Evolutionary conservation across 2,888 invertebrate species (phyloP).

Genomic region (Atherix ibis): DNA sequence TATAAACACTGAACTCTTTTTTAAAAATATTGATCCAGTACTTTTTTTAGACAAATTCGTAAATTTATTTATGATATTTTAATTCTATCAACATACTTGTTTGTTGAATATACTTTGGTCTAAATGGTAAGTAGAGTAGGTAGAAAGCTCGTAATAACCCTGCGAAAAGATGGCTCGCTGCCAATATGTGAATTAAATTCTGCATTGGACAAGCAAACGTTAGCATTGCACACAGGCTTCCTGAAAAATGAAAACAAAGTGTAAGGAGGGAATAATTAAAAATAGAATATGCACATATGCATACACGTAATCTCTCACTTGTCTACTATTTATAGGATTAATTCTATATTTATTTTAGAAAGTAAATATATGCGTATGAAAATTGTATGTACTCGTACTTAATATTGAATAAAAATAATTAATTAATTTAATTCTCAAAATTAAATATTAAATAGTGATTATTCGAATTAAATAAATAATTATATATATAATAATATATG

Average conservation of each 20-base stretch:
- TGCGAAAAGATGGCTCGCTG: slow-evolving; percentile 27
- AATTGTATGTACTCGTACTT: background rate
- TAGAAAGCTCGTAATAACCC: slow-evolving; percentile 27
- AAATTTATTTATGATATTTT: background rate
- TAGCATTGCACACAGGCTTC: slow-evolving; percentile 38
- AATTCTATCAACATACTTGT: slow-evolving; percentile 18
- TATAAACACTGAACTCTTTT: too few relatives aligned
- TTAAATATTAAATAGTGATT: background rate
- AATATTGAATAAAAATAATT: background rate
- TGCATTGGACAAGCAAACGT: slow-evolving; percentile 41
- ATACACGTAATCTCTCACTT: too few relatives aligned
- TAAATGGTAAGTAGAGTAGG: slow-evolving; percentile 27
- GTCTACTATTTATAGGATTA: too few relatives aligned
- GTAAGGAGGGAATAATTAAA: too few relatives aligned
- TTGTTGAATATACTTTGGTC: slow-evolving; percentile 29
- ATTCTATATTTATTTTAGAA: too few relatives aligned
- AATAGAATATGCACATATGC: too few relatives aligned
- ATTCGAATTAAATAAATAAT: slow-evolving; percentile 22
- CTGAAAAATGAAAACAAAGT: slow-evolving; percentile 17
- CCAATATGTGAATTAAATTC: slow-evolving; percentile 34
- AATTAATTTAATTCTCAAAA: background rate
- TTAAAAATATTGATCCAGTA: too few relatives aligned
- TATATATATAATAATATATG: slow-evolving; percentile 39
- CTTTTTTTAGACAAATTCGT: too few relatives aligned
- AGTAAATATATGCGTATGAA: too few relatives aligned